phyloP scores from a whole-genome alignment of 2,797 vertebrate species.

The Heterohyrax brucei region DNA sequence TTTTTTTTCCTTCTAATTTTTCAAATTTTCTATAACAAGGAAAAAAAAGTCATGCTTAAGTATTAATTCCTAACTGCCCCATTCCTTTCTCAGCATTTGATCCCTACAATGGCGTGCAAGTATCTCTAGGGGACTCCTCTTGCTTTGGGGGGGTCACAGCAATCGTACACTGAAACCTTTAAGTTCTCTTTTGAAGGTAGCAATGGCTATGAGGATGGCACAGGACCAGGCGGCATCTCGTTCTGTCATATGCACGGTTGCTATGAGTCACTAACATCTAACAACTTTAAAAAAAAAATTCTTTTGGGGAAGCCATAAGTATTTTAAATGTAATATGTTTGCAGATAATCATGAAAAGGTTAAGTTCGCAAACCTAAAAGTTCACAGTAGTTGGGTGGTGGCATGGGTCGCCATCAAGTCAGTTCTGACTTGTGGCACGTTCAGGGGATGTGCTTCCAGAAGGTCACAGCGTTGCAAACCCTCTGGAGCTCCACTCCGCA shows the following conservation, averaged over 20 bases:
- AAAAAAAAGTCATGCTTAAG: not conserved
- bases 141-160: not conserved
- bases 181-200: not conserved
- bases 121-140: not conserved
- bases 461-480: not conserved
- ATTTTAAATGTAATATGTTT: constrained; percentile 49
- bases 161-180: constrained; percentile 53
- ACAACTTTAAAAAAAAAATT: not conserved
- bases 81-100: constrained; percentile 28
- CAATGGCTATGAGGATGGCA: too few species aligned
- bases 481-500: not conserved
- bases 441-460: too few species aligned
- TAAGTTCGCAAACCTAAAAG: constrained; percentile 21
- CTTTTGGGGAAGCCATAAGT: not conserved
- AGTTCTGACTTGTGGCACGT: not conserved
- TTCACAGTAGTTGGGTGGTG: not conserved
- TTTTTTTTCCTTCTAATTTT: constrained; percentile 48
- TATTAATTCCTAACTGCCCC: constrained; percentile 39
- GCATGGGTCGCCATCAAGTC: not conserved
- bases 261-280: too few species aligned
- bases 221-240: too few species aligned
- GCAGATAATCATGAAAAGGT: constrained; percentile 51
- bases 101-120: not conserved
- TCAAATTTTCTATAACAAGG: constrained; percentile 32
- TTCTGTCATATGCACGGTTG: too few species aligned